Evolutionary conservation across 2,888 invertebrate genomes (phyloP), one percentile per base, ranked within the genome.

Genomic region (Megalurothrips usitatus): DNA sequence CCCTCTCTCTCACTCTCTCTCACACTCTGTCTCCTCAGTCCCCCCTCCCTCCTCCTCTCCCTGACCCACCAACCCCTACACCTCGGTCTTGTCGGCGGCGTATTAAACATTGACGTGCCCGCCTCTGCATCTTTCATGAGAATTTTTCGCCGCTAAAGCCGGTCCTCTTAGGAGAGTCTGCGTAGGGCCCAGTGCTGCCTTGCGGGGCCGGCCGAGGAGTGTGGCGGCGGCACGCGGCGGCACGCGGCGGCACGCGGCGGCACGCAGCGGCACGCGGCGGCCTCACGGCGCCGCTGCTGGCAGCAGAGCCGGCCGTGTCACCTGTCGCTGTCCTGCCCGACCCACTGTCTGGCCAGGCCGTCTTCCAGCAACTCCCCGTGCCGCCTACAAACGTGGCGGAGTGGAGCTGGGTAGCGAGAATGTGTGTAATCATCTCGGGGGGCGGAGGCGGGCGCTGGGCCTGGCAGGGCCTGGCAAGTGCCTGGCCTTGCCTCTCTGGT

Each of bases 61-160:
- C 34, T 6, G 3, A 2, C 34, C 34, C 34, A 2, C 34, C 34
- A 43, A 2, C 6, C 34, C 34, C 34, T 43, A 2, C 34, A 4
- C 6, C 3, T 43, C 34, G 17, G n/a, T 58, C 14, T n/a, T 17
- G 58, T 10, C 58, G 58, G 58, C 58, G 14, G 19, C 6, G 11
- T 58, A 58, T 58, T 17, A 58, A 58, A 58, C 58, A 58, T 58
- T 58, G 58, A 26, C 68, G 68, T 4, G 68, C 68, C 68, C 23
- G 68, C 68, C n/a, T 75, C 12, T 75, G 68, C 68, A 75, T 75
- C 8, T 23, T 75, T 75, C 68, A 75, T 26, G 68, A 75, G 68
- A n/a, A 26, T 75, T 75, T 75, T 75, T 75, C 68, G 68, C 68
- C 26, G 23, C 26, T 23, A 75, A 75, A 26, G 68, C 26, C 11